Percentiles rank a stretch among this genome's conserved stretches.
phyloP scores from a whole-genome alignment of 2,888 invertebrate genomes.

The Pogonocherus hispidulus region DNA sequence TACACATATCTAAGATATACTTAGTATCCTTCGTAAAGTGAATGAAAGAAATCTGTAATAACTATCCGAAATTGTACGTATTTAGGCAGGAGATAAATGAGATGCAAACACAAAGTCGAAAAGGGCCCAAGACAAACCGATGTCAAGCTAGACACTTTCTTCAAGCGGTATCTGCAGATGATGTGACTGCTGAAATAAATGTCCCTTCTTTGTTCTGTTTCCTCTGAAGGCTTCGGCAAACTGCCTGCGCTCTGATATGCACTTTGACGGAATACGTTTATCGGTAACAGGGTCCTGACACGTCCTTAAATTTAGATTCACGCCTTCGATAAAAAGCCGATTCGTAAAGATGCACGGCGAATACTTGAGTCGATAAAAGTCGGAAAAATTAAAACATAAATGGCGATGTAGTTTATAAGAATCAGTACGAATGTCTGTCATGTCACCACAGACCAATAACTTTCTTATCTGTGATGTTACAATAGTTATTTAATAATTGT shows the following conservation, averaged over 20 bases:
- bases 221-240: constrained; percentile 10
- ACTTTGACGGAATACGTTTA: neutral
- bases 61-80: too few species aligned
- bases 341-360: neutral
- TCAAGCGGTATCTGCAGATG: constrained; percentile 46
- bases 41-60: too few species aligned
- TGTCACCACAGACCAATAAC: too few species aligned
- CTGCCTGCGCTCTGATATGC: too few species aligned
- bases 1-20: too few species aligned
- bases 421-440: too few species aligned
- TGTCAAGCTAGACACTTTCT: constrained; percentile 49
- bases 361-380: neutral
- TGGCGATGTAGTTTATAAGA: too few species aligned
- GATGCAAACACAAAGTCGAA: constrained; percentile 42
- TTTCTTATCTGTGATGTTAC: too few species aligned
- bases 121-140: constrained; percentile 51
- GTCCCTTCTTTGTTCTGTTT: constrained; percentile 47
- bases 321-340: neutral
- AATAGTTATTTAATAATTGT: too few species aligned
- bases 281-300: neutral
- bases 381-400: neutral
- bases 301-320: neutral
- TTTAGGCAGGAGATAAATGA: constrained; percentile 53
- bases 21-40: too few species aligned
- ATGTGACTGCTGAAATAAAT: constrained; percentile 53